These are phyloP conservation scores for Vandiemenella viatica DNA, from an alignment of 2,888 invertebrate species.

Conservation along the genomic window DNA sequence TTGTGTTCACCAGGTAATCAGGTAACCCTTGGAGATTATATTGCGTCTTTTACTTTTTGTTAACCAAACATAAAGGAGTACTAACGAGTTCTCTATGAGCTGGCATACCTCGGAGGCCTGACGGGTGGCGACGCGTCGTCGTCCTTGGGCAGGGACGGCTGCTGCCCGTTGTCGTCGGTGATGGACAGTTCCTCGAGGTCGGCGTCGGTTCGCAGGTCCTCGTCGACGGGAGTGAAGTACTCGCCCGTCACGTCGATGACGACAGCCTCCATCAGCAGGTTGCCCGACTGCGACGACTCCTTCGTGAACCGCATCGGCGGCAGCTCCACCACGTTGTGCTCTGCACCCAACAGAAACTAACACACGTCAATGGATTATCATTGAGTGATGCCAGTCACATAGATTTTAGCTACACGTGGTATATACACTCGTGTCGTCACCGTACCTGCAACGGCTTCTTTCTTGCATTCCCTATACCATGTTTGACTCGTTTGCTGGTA, in stretches of 20 bases:
- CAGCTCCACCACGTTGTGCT: slow-evolving; percentile 71
- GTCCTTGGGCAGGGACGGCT: slow-evolving; percentile 35
- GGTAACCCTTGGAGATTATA: too few species aligned
- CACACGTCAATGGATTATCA: too few species aligned
- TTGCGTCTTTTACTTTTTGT: too few species aligned
- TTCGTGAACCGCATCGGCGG: slow-evolving; percentile 78
- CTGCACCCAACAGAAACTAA: slow-evolving; percentile 29
- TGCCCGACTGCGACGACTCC: slow-evolving; percentile 77
- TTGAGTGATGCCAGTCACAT: too few species aligned
- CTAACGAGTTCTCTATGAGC: too few species aligned
- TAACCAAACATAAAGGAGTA: too few species aligned
- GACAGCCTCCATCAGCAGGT: slow-evolving; percentile 78
- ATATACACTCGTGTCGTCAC: too few species aligned
- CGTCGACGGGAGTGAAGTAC: slow-evolving; percentile 61
- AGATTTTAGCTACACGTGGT: too few species aligned
- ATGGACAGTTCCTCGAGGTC: slow-evolving; percentile 75
- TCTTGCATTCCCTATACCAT: too few species aligned
- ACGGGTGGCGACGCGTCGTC: slow-evolving; percentile 32
- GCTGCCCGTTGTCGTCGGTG: slow-evolving; percentile 38
- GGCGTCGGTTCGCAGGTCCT: slow-evolving; percentile 72
- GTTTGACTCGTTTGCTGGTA: too few species aligned
- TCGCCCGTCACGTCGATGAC: slow-evolving; percentile 80
- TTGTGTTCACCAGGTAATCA: too few species aligned
- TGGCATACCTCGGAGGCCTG: background rate
- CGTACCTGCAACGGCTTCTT: too few species aligned